These are phyloP conservation scores for Aldabrachelys gigantea DNA, from an alignment of 2,113 vertebrate genomes.

Conservation along the genomic window DNA sequence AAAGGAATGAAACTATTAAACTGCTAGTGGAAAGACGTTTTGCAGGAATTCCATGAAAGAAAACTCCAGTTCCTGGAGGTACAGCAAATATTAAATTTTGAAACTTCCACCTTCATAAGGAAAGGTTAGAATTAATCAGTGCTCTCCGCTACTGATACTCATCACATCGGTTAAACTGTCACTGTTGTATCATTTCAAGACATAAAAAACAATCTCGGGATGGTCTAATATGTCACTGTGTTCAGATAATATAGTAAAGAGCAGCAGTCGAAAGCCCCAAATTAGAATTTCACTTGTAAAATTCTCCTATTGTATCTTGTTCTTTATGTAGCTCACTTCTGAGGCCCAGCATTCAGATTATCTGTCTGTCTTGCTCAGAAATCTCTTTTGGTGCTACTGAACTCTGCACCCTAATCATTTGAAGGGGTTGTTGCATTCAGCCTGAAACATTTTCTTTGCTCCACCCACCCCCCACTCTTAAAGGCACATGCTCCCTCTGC, in stretches of 20 bases:
- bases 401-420: not conserved
- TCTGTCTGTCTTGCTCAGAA: constrained; percentile 2
- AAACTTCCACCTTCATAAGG: not conserved
- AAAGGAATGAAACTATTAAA: not conserved
- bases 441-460: not conserved
- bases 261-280: not conserved
- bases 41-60: not conserved
- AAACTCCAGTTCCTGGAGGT: not conserved
- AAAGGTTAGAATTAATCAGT: not conserved
- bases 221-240: not conserved
- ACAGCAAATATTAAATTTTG: not conserved
- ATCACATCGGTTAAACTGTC: not conserved
- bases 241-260: not conserved
- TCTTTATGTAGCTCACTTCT: not conserved
- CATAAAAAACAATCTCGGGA: not conserved
- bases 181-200: not conserved
- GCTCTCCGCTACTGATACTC: not conserved
- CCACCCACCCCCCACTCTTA: not conserved
- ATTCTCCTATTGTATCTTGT: not conserved
- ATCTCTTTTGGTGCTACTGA: constrained; percentile 1
- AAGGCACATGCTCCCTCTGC: fast-evolving
- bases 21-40: not conserved
- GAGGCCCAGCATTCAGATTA: constrained; percentile 19
- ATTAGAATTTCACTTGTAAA: not conserved
- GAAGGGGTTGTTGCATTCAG: not conserved